Evolutionary conservation across 2,888 invertebrate species (phyloP).

Genomic region (Luperina nickerlii): DNA sequence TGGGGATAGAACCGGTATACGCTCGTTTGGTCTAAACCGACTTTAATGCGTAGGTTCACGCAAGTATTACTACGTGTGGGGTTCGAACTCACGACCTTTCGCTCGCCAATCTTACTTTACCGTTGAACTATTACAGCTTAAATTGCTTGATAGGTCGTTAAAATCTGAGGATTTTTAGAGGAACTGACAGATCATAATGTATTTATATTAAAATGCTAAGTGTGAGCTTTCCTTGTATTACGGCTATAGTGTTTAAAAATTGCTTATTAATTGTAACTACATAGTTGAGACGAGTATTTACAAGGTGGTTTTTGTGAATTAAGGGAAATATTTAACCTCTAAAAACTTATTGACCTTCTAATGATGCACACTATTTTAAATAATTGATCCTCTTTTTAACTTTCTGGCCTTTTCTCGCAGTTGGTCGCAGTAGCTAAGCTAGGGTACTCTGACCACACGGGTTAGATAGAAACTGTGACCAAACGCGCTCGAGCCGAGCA

Average conservation of each 20-base stretch:
- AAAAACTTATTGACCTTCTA: neutral
- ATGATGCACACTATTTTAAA: neutral
- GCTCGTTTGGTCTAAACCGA: neutral
- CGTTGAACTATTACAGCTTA: neutral
- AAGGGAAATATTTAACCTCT: neutral
- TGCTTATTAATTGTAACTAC: neutral
- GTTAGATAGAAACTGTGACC: no score
- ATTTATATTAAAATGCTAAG: neutral
- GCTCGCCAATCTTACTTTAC: neutral
- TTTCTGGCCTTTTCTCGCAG: no score
- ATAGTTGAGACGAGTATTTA: neutral
- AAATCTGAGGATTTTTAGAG: neutral
- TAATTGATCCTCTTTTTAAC: neutral
- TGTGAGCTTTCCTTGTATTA: neutral
- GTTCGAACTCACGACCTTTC: neutral
- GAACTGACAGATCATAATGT: neutral
- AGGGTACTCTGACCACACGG: no score
- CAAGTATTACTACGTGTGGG: neutral
- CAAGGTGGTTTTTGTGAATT: neutral
- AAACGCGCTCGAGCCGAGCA: no score
- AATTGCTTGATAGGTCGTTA: neutral
- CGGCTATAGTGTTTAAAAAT: neutral
- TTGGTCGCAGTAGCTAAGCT: no score
- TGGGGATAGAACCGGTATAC: neutral
- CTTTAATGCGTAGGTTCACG: no score